Evolutionary conservation across 2,888 invertebrate genomes (phyloP), one percentile per base, ranked within the genome.

Genomic region (Antheraea assamensis): DNA sequence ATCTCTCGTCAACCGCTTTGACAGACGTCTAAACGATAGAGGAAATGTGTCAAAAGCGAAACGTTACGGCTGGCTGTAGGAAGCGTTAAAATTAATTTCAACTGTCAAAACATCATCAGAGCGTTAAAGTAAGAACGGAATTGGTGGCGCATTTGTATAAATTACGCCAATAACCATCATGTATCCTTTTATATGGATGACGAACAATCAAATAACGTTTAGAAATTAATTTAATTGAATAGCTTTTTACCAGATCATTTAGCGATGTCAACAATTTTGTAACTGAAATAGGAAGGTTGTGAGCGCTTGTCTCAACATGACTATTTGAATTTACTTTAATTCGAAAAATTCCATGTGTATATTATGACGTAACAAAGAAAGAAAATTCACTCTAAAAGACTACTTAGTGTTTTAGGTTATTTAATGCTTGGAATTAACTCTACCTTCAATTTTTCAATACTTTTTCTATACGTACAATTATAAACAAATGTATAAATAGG

Each of bases 111-210:
- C 80, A 79, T 81, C 80, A 79, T 79, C 78, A 76, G 78, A 78
- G 79, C 80, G 80, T 82, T 58, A 58, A 81, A 81, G 83, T 83
- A 82, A 82, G 79, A 78, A 77, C 78, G 81, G 82, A 83, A 83
- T 83, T 83, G 80, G 79, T 80, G 78, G 76, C 79, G 79, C 79
- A 88, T 89, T 88, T 86, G 82, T 89, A 88, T 89, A 89, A 86
- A 81, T 86, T 86, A 84, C 47, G 42, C 27, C 68, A 42, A 72
- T 24, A 31, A n/a, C 58, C 70, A 47, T 55, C 55, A 55, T 35
- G 24, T 24, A 55, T 55, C 55, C 19, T 49, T 55, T 24, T 42
- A 52, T 21, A 73, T 42, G 8, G 58, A 42, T 58, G 58, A n/a
- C 55, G 35, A 27, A 58, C 10, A 13, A 58, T 58, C 30, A 73